These are phyloP conservation scores for Orthonychiurus folsomi DNA, from an alignment of 2,888 invertebrate species.

Conservation along the genomic window DNA sequence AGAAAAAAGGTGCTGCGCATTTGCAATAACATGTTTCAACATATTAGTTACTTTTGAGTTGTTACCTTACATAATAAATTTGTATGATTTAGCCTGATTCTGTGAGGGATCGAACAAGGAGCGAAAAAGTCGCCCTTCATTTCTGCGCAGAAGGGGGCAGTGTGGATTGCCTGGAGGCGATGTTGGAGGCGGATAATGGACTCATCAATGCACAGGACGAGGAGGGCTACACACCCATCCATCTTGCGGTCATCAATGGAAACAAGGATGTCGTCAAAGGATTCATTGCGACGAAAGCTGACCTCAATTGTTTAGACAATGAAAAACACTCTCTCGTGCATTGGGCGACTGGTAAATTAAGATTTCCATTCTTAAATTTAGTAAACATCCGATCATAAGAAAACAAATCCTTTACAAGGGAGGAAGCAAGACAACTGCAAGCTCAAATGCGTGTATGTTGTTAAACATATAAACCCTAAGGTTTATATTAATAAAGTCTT, in stretches of 20 bases:
- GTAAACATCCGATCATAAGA: too few relatives aligned
- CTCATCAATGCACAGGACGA: conserved; percentile 76
- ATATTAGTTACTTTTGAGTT: neutral
- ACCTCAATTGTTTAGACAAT: conserved; percentile 80
- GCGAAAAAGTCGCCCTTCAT: conserved; percentile 59
- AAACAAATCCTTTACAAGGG: too few relatives aligned
- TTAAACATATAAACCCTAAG: too few relatives aligned
- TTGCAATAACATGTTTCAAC: neutral
- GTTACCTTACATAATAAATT: conserved; percentile 1
- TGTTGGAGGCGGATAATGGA: conserved; percentile 60
- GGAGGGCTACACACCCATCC: conserved; percentile 90
- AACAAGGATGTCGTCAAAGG: conserved; percentile 77
- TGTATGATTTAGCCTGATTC: neutral
- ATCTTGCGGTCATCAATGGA: conserved; percentile 89
- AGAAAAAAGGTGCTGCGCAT: conserved; percentile 10
- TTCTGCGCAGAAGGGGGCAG: conserved; percentile 69
- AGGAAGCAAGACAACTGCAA: too few relatives aligned
- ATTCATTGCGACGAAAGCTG: conserved; percentile 76
- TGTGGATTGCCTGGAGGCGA: conserved; percentile 57
- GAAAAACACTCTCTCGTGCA: conserved; percentile 93
- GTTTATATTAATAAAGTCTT: too few relatives aligned
- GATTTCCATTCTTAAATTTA: too few relatives aligned
- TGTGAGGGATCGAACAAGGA: conserved; percentile 1
- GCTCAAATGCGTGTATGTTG: too few relatives aligned
- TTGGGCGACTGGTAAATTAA: conserved; percentile 97